These are phyloP conservation scores for Desmodus rotundus DNA, from an alignment of 2,113 vertebrate genomes.

Conservation along the genomic window DNA sequence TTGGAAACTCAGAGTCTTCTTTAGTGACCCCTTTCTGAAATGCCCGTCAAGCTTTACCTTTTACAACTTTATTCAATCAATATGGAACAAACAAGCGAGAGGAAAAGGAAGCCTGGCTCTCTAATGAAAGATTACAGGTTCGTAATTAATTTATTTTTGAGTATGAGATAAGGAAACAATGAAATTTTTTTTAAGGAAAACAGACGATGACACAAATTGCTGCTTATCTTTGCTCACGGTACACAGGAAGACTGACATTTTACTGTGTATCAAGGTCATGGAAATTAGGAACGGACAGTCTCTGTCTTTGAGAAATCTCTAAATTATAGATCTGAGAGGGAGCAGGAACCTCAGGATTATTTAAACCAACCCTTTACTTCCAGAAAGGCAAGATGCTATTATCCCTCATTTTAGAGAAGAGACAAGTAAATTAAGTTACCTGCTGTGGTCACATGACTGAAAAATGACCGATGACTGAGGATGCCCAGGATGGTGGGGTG, in stretches of 20 bases:
- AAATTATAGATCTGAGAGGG: conserved; percentile 55
- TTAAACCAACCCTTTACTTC: conserved; percentile 32
- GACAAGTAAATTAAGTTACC: conserved; percentile 42
- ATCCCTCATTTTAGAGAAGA: neutral
- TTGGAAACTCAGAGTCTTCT: neutral
- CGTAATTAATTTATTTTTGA: neutral
- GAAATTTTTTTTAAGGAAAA: neutral
- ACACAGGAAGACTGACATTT: neutral
- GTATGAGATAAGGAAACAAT: neutral
- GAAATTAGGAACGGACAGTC: conserved; percentile 32
- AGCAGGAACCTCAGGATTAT: conserved; percentile 43
- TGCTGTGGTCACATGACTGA: conserved; percentile 43
- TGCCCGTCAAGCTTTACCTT: neutral
- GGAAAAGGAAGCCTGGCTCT: neutral
- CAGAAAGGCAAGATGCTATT: conserved; percentile 43
- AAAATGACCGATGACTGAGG: neutral
- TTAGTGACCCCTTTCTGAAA: neutral
- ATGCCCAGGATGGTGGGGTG: neutral
- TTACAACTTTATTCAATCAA: neutral
- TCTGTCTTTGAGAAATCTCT: conserved; percentile 52
- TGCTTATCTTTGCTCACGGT: neutral
- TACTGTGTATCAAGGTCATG: conserved; percentile 47
- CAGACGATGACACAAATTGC: neutral
- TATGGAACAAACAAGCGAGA: neutral
- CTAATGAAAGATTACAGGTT: neutral